A percentile compares a stretch with the other conserved stretches of the same genome.
phyloP scores from a whole-genome alignment of 2,888 invertebrate genomes.

The Calameuta idolon region DNA sequence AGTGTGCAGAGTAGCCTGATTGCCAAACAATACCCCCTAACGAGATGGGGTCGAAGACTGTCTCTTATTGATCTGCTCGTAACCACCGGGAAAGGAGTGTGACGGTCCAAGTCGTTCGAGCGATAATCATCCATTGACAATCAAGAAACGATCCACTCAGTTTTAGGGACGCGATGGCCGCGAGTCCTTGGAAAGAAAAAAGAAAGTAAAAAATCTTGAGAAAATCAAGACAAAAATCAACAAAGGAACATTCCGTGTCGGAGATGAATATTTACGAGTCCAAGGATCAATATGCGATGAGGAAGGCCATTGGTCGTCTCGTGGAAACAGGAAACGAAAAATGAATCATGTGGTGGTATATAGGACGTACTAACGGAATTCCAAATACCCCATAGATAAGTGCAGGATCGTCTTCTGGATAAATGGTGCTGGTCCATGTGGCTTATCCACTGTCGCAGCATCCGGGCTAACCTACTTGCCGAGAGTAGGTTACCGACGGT shows the following conservation, averaged over 20 bases:
- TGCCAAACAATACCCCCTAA: constrained; percentile 58
- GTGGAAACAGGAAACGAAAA: not conserved
- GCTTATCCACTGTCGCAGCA: not conserved
- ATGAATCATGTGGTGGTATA: not conserved
- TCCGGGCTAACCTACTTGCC: not conserved
- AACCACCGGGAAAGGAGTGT: not conserved
- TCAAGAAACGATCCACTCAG: not conserved
- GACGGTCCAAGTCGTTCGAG: not conserved
- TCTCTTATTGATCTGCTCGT: constrained; percentile 51
- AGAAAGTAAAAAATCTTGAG: not conserved
- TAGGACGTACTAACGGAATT: not conserved
- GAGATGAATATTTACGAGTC: not conserved
- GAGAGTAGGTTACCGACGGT: not conserved
- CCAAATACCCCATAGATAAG: not conserved
- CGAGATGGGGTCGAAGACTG: constrained; percentile 56
- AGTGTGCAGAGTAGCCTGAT: constrained; percentile 49
- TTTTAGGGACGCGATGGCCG: not conserved
- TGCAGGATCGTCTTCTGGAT: not conserved
- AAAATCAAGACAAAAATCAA: not conserved
- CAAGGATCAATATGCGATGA: not conserved
- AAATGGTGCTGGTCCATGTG: not conserved
- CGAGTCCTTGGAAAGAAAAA: not conserved
- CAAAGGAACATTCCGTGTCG: not conserved
- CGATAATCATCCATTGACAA: not conserved
- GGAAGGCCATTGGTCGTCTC: not conserved